phyloP scores from a whole-genome alignment of 1,140 invertebrate species.

The Phocides pigmalion region DNA sequence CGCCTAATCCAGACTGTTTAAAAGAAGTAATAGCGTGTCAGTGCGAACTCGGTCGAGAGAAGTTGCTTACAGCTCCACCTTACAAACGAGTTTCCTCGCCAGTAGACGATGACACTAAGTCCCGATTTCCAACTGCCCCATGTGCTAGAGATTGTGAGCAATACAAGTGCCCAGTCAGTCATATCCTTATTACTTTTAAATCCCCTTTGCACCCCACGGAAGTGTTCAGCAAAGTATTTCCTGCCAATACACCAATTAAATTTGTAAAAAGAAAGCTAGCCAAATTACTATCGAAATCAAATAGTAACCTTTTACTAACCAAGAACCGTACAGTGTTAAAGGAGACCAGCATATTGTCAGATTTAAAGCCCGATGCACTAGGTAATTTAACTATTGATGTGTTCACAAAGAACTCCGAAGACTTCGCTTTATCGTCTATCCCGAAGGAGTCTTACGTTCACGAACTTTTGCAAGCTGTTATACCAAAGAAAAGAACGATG shows the following conservation, averaged over 20 bases:
- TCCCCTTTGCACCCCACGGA: constrained; percentile 66
- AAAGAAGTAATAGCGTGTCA: constrained; percentile 63
- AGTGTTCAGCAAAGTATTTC: constrained; percentile 74
- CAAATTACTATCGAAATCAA: constrained; percentile 69
- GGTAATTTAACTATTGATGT: constrained; percentile 70
- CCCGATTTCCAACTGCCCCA: constrained; percentile 64
- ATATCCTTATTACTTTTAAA: constrained; percentile 69
- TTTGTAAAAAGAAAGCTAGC: constrained; percentile 74
- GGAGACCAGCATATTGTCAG: constrained; percentile 65
- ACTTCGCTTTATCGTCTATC: constrained; percentile 67
- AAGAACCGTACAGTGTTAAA: constrained; percentile 74
- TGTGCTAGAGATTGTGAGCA: constrained; percentile 61
- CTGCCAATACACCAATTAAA: constrained; percentile 69
- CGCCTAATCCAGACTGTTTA: constrained; percentile 51
- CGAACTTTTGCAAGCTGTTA: constrained; percentile 65
- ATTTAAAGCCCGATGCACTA: constrained; percentile 61
- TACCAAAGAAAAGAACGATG: constrained; percentile 69
- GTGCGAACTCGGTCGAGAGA: constrained; percentile 73
- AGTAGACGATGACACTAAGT: constrained; percentile 51
- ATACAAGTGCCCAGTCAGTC: constrained; percentile 69
- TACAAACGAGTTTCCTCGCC: constrained; percentile 48
- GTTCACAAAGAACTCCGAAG: constrained; percentile 67
- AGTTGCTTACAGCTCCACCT: constrained; percentile 71
- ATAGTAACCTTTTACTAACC: constrained; percentile 66
- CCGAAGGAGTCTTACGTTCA: constrained; percentile 69